phyloP scores from a whole-genome alignment of 1,140 invertebrate genomes.

The Venustaconcha ellipsiformis region DNA sequence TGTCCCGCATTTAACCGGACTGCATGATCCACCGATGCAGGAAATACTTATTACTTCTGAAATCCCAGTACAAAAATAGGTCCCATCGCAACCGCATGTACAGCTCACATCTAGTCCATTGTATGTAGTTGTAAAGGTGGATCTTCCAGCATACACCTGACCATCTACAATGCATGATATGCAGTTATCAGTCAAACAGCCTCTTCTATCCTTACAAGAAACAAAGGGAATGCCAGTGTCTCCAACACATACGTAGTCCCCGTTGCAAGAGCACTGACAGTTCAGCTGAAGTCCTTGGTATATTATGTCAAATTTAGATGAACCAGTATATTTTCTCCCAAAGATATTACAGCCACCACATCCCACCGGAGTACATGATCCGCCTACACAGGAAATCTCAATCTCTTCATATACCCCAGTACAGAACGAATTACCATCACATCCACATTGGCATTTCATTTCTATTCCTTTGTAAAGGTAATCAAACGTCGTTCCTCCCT shows the following conservation, averaged over 20 bases:
- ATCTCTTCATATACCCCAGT: constrained; percentile 17
- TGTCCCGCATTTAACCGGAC: constrained; percentile 11
- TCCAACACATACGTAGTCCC: constrained; percentile 12
- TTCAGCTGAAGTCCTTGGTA: constrained; percentile 13
- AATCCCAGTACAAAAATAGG: constrained; percentile 16
- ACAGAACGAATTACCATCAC: constrained; percentile 23
- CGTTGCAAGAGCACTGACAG: constrained; percentile 19
- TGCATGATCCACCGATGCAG: constrained; percentile 15
- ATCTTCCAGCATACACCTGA: background rate
- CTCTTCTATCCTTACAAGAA: constrained; percentile 14
- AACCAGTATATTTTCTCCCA: constrained; percentile 5
- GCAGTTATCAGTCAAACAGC: constrained; percentile 6
- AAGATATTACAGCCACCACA: constrained; percentile 21
- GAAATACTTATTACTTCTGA: constrained; percentile 18
- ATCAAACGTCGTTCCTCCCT: constrained; percentile 6
- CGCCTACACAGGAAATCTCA: constrained; percentile 21
- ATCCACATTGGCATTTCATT: constrained; percentile 17
- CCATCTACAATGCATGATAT: constrained; percentile 9
- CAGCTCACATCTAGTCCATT: constrained; percentile 23
- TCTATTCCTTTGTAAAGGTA: constrained; percentile 20
- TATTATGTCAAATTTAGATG: constrained; percentile 12
- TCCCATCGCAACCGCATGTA: constrained; percentile 25
- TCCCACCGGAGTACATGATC: constrained; percentile 10
- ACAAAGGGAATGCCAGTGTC: background rate
- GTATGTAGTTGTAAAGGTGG: constrained; percentile 18